phyloP scores from a whole-genome alignment of 2,797 vertebrate genomes.

The Tauraco hartlaubi region DNA sequence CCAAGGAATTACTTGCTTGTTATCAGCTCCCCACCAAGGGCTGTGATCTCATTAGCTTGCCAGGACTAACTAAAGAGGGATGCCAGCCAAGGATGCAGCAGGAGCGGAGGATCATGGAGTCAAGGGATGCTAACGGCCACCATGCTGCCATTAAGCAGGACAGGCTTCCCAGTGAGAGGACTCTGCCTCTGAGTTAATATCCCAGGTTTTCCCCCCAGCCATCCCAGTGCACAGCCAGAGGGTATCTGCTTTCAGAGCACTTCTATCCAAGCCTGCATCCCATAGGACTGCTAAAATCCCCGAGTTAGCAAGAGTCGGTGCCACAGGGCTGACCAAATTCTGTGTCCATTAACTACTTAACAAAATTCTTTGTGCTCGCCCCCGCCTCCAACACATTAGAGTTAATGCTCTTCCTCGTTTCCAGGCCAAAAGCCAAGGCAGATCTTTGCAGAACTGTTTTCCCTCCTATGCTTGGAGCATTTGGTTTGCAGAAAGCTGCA shows the following conservation, averaged over 20 bases:
- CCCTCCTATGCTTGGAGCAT: background rate
- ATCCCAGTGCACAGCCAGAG: background rate
- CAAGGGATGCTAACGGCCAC: background rate
- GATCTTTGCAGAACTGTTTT: background rate
- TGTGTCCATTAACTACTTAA: constrained; percentile 50
- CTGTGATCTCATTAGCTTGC: background rate
- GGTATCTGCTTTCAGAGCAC: background rate
- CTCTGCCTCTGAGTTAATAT: background rate
- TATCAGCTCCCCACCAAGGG: background rate
- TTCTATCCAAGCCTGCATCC: background rate
- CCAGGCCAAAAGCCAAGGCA: constrained; percentile 51
- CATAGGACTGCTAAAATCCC: background rate
- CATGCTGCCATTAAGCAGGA: fast-evolving
- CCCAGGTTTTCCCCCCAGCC: background rate
- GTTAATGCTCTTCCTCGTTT: constrained; percentile 40
- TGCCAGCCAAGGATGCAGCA: background rate
- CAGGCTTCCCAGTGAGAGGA: background rate
- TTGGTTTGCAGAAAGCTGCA: background rate
- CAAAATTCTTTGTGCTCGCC: constrained; percentile 27
- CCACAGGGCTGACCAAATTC: constrained; percentile 12
- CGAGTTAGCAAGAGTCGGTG: background rate
- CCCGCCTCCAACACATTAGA: background rate
- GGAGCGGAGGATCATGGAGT: background rate
- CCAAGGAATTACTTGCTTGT: background rate
- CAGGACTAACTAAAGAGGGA: background rate